A percentile compares a stretch with the other conserved stretches of the same genome.
These are phyloP conservation scores for Lagenorhynchus albirostris DNA, from an alignment of 2,113 vertebrate species.

Conservation along the genomic window DNA sequence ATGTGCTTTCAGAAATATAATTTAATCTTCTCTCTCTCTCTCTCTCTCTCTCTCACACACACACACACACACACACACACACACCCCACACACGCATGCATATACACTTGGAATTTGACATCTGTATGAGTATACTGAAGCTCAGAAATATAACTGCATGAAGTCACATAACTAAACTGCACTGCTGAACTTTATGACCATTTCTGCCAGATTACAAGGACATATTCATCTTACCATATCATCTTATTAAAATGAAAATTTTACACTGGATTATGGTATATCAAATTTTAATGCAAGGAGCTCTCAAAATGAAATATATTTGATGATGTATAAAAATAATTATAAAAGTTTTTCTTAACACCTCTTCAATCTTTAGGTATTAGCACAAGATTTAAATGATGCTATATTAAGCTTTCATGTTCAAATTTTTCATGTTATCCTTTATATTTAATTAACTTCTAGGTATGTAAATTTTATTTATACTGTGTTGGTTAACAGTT, in stretches of 20 bases:
- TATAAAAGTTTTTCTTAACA: not conserved
- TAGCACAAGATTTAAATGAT: not conserved
- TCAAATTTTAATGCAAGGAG: not conserved
- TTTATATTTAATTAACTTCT: not conserved
- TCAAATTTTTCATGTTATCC: not conserved
- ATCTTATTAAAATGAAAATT: not conserved
- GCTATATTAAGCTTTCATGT: not conserved
- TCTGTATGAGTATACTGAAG: not conserved
- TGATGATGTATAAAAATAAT: not conserved
- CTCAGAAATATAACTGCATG: not conserved
- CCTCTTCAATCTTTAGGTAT: not conserved
- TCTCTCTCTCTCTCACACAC: not conserved
- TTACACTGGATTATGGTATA: not conserved
- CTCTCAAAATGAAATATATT: not conserved
- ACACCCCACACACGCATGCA: rapidly evolving
- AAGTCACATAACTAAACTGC: not conserved
- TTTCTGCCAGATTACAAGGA: not conserved
- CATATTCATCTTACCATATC: not conserved
- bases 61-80: not conserved
- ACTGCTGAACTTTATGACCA: not conserved
- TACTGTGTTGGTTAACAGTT: not conserved
- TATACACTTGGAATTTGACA: not conserved
- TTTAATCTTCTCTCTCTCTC: not conserved
- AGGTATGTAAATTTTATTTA: not conserved
- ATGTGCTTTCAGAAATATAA: not conserved